A percentile compares a stretch with the other conserved stretches of the same genome.
Conservation (phyloP, 92 coral and sea anemone genomes). For the Porites cylindrica region DNA sequence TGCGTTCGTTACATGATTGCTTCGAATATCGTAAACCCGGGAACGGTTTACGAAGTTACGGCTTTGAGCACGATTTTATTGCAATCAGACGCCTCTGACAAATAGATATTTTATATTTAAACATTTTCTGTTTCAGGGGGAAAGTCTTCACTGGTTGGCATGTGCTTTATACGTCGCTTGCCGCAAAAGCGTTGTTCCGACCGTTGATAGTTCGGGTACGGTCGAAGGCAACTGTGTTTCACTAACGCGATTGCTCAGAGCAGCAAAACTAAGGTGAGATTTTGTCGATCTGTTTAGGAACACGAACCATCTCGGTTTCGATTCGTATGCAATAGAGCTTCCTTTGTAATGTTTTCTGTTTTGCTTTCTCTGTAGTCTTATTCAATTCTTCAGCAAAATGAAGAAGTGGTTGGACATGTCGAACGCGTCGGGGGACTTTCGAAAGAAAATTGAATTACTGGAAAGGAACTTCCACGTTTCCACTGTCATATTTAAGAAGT, state of each 20-base stretch:
- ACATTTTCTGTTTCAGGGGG: slow-evolving; percentile 79
- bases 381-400: slow-evolving; percentile 98
- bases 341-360: slow-evolving; percentile 29
- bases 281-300: slow-evolving; percentile 18
- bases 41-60: background rate
- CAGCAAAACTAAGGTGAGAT: slow-evolving; percentile 87
- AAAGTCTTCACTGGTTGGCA: slow-evolving; percentile 94
- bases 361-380: slow-evolving; percentile 73
- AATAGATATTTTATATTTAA: background rate
- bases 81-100: slow-evolving; percentile 17
- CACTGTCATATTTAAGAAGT: slow-evolving; percentile 97
- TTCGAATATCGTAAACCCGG: slow-evolving; percentile 14
- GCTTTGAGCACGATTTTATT: background rate
- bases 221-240: slow-evolving; percentile 98
- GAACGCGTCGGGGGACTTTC: slow-evolving; percentile 87
- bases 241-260: slow-evolving; percentile 90
- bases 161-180: slow-evolving; percentile 98
- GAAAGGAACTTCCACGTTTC: slow-evolving; percentile 97
- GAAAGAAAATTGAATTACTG: slow-evolving; percentile 93
- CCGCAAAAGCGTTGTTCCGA: slow-evolving; percentile 88
- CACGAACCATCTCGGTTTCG: slow-evolving; percentile 19
- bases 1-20: slow-evolving; percentile 41
- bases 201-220: slow-evolving; percentile 90
- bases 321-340: background rate
- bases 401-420: slow-evolving; percentile 99